Conservation (phyloP, 2,797 vertebrate genomes). For the Lerista edwardsae region DNA sequence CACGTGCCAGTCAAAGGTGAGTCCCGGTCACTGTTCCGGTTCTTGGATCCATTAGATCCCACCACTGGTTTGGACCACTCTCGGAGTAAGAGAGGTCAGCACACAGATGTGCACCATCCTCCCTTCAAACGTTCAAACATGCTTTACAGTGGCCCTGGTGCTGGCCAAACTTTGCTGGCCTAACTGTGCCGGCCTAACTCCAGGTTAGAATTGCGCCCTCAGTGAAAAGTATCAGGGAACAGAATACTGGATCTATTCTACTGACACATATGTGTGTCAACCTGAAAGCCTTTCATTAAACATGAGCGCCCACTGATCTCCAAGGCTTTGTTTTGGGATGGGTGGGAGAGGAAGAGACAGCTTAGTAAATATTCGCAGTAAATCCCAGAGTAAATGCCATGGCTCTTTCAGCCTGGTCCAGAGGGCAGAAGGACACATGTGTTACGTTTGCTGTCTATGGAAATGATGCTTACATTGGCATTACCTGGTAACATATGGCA, state of each 20-base stretch:
- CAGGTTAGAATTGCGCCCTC: neutral
- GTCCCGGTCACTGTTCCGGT: too few species aligned
- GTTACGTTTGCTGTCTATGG: constrained; percentile 20
- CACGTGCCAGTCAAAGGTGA: too few species aligned
- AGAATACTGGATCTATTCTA: neutral
- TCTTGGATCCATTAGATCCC: too few species aligned
- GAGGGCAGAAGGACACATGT: neutral
- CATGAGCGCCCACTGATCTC: neutral
- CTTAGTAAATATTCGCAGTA: constrained; percentile 56
- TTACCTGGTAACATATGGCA: constrained; percentile 40
- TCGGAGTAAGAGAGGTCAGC: too few species aligned
- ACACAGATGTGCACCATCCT: too few species aligned
- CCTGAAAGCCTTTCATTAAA: neutral
- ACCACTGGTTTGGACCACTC: too few species aligned
- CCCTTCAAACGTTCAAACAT: too few species aligned
- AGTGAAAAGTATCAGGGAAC: neutral
- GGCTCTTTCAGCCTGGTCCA: neutral
- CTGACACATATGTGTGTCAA: neutral
- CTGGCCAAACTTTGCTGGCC: neutral
- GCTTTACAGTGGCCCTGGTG: too few species aligned
- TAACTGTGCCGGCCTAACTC: too few species aligned
- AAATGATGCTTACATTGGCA: constrained; percentile 37
- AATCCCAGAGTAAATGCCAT: constrained; percentile 49
- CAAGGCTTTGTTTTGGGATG: neutral
- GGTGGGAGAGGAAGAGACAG: too few species aligned